Evolutionary conservation across 2,888 invertebrate species (phyloP).

Genomic region (Dicroscelio sp.): DNA sequence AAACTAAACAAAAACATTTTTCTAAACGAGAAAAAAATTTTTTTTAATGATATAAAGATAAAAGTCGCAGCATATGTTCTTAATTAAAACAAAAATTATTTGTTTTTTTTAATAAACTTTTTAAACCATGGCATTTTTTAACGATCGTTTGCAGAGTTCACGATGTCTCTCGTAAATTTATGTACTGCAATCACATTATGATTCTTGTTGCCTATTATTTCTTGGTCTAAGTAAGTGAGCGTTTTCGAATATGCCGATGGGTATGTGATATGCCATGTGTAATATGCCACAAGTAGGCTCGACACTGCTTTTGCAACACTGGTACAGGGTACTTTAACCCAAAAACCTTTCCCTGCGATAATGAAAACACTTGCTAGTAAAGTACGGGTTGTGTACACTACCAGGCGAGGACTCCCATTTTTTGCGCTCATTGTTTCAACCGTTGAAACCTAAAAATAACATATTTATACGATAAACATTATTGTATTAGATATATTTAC

Average conservation of each 20-base stretch:
- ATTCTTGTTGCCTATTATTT: constrained; percentile 22
- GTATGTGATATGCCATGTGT: constrained; percentile 33
- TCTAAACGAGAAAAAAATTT: too few species aligned
- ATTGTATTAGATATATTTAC: too few species aligned
- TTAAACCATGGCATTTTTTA: too few species aligned
- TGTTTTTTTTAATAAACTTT: too few species aligned
- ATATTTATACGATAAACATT: too few species aligned
- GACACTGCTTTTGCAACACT: constrained; percentile 28
- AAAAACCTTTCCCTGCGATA: constrained; percentile 19
- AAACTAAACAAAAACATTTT: too few species aligned
- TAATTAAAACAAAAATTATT: too few species aligned
- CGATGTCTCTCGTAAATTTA: constrained; percentile 38
- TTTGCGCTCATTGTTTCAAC: constrained; percentile 17
- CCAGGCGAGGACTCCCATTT: constrained; percentile 19
- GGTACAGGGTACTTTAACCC: constrained; percentile 15
- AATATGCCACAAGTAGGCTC: constrained; percentile 10
- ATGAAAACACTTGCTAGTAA: constrained; percentile 5
- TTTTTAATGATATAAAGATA: too few species aligned
- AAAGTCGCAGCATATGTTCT: too few species aligned
- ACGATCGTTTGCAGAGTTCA: not conserved
- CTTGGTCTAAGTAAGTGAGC: constrained; percentile 39
- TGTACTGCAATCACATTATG: constrained; percentile 29
- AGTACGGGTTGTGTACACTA: not conserved
- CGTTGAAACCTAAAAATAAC: constrained; percentile 26
- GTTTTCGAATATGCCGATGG: constrained; percentile 40